phyloP scores from a whole-genome alignment of 2,797 vertebrate genomes.

The Melanotaenia boesemani region DNA sequence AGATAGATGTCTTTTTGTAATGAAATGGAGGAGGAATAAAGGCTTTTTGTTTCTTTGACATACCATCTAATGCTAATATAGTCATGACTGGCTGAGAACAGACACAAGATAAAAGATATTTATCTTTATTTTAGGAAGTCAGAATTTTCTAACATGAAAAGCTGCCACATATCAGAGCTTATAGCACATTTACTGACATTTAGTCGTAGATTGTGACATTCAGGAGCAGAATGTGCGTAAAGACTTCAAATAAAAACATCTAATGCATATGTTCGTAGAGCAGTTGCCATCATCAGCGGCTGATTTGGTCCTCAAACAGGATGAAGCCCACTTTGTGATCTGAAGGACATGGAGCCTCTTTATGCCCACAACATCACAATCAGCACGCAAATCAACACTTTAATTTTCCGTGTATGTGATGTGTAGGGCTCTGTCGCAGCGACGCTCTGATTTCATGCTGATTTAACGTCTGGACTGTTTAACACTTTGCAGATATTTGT shows the following conservation, averaged over 20 bases:
- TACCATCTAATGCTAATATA: neutral
- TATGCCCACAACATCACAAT: neutral
- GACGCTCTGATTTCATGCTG: too few relatives aligned
- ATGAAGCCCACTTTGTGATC: slow-evolving; percentile 18
- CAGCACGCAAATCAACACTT: neutral
- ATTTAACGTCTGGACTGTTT: too few relatives aligned
- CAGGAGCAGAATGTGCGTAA: neutral
- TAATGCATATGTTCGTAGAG: neutral
- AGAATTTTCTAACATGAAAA: neutral
- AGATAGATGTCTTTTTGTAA: slow-evolving; percentile 14
- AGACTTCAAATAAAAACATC: neutral
- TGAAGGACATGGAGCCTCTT: neutral
- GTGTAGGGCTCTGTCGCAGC: too few relatives aligned
- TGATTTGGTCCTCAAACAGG: neutral
- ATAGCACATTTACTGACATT: neutral
- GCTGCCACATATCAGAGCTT: neutral
- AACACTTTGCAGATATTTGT: too few relatives aligned
- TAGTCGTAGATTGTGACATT: neutral
- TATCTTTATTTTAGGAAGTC: neutral
- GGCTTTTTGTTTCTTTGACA: neutral
- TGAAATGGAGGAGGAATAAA: neutral
- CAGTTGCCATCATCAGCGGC: neutral
- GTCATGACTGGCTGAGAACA: neutral
- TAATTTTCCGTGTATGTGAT: too few relatives aligned
- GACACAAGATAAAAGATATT: neutral